Evolutionary conservation across 2,888 invertebrate species (phyloP), one percentile per base, ranked within the genome.

Genomic region (Dynastes grantii): DNA sequence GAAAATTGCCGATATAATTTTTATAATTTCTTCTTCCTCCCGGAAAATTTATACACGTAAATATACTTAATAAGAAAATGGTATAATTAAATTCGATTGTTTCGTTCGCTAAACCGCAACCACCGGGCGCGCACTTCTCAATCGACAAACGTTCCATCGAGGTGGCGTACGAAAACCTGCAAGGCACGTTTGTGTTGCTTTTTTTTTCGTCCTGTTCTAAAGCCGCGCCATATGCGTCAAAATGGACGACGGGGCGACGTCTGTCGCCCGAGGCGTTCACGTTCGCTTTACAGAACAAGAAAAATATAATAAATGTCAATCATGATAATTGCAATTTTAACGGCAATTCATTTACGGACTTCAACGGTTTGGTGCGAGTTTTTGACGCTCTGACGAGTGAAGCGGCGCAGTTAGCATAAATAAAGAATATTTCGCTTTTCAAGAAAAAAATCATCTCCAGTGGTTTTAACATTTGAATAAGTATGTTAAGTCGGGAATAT

Each of bases 181-280:
- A 2, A 8, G 61, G 27, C 61, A 29, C 27, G 61, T 22, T 61
- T 3, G 22, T 29, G 8, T 11, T 45, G 8, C 16, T 22, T 29
- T 27, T 9, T 22, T 61, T 61, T 61, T 61, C 61, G 6, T n/a
- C 13, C 53, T 53, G 6, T n/a, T 53, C 53, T 16, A 53, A 53
- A 53, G 16, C 53, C 53, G 16, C 53, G 53, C 61, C 27, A 61
- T 29, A 61, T 61, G 61, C 29, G 61, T 61, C 29, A 29, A 61
- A 61, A 27, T 27, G 22, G 61, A 11, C 27, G 61, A 29, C 61
- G 16, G 27, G 61, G 61, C 76, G 64, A 76, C 76, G 76, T 76
- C 76, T 64, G 76, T 76, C 32, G 76, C 76, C 51, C 40, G 51
- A 51, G 64, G 76, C 76, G 45, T 63, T 51, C 76, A 11, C 61